phyloP scores from a whole-genome alignment of 2,888 invertebrate species.

The Apamea crenata region DNA sequence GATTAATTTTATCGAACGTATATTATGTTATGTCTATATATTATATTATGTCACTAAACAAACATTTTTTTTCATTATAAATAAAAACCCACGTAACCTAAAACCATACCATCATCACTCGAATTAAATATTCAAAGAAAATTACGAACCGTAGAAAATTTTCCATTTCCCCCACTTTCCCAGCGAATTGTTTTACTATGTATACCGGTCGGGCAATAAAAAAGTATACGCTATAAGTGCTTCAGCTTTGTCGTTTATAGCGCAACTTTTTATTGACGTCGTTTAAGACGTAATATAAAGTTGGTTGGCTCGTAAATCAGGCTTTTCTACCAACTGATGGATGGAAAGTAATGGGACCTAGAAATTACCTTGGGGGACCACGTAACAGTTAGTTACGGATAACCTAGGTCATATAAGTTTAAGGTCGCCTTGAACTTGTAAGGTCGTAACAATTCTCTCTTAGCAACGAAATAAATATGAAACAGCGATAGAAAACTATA shows the following conservation, averaged over 20 bases:
- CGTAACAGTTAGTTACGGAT: conserved; percentile 7
- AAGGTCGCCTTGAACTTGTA: neutral
- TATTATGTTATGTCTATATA: too few species aligned
- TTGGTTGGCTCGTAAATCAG: conserved; percentile 84
- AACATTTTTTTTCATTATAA: conserved; percentile 1
- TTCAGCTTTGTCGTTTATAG: conserved; percentile 78
- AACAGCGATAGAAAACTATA: neutral
- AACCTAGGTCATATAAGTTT: conserved; percentile 21
- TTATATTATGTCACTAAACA: neutral
- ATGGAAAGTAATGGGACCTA: conserved; percentile 65
- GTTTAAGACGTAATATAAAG: conserved; percentile 85
- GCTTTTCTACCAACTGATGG: conserved; percentile 77
- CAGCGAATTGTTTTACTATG: conserved; percentile 72
- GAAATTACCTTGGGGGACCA: conserved; percentile 65
- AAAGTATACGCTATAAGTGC: conserved; percentile 76
- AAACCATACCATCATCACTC: conserved; percentile 58
- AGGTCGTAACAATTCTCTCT: too few species aligned
- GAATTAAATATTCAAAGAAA: conserved; percentile 71
- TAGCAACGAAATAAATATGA: neutral
- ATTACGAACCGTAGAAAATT: conserved; percentile 58
- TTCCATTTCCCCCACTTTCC: conserved; percentile 61
- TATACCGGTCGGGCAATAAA: conserved; percentile 73
- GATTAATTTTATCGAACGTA: neutral
- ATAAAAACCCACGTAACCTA: conserved; percentile 21
- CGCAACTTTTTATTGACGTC: conserved; percentile 87